These are phyloP conservation scores for Bombylius discolor DNA, from an alignment of 2,888 invertebrate species.

Conservation along the genomic window DNA sequence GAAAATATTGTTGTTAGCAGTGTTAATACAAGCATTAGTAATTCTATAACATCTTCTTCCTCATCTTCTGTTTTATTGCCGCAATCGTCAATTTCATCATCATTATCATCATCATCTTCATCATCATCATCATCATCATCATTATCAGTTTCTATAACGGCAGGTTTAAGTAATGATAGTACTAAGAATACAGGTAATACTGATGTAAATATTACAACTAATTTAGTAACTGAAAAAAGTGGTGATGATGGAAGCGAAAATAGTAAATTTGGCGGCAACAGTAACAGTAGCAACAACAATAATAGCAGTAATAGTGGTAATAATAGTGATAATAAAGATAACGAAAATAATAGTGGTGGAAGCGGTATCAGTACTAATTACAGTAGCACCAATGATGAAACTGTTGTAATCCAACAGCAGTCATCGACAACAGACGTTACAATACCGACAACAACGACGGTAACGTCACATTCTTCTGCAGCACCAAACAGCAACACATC, in stretches of 20 bases:
- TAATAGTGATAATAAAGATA: slow-evolving; percentile 6
- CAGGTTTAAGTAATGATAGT: not conserved
- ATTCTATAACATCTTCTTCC: slow-evolving; percentile 10
- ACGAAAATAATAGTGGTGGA: slow-evolving; percentile 28
- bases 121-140: slow-evolving; percentile 17
- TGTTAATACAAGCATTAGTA: slow-evolving; percentile 10
- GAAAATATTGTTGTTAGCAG: slow-evolving; percentile 11
- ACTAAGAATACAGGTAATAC: slow-evolving; percentile 9
- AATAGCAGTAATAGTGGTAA: slow-evolving; percentile 14
- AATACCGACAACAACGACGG: no score
- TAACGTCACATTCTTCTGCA: not conserved
- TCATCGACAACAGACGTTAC: no score
- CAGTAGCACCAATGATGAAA: slow-evolving; percentile 10
- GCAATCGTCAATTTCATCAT: slow-evolving; percentile 16
- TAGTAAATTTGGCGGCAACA: slow-evolving; percentile 15
- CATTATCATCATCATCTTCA: slow-evolving; percentile 18
- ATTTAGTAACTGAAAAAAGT: not conserved
- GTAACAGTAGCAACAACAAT: slow-evolving; percentile 16
- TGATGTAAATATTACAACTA: not conserved
- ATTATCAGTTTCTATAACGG: slow-evolving; percentile 21
- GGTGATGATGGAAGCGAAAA: slow-evolving; percentile 15
- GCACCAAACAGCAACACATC: not conserved
- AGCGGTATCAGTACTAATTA: slow-evolving; percentile 20
- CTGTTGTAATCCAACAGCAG: not conserved
- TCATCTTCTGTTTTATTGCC: slow-evolving; percentile 9